Evolutionary conservation across 2,888 invertebrate species (phyloP).

Genomic region (Electrophaes corylata): DNA sequence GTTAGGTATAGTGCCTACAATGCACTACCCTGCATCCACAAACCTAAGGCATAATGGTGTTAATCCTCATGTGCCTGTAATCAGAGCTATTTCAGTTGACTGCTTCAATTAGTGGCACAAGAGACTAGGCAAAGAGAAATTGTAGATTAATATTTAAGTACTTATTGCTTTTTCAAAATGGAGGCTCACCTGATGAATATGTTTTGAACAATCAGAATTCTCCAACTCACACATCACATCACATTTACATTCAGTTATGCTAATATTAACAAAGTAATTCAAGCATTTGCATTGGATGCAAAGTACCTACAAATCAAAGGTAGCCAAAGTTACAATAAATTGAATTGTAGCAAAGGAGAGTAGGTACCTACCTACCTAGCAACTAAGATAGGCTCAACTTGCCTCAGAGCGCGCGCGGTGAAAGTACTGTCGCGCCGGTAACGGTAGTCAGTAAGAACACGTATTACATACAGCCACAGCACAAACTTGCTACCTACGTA

Average conservation of each 20-base stretch:
- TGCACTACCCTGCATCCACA: too few relatives aligned
- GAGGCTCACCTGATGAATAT: constrained; percentile 20
- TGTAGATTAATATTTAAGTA: neutral
- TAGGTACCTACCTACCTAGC: neutral
- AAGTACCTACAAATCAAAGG: neutral
- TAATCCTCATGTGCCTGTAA: too few relatives aligned
- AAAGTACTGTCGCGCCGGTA: neutral
- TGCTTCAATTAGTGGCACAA: too few relatives aligned
- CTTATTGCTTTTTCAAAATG: neutral
- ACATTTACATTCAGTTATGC: constrained; percentile 2
- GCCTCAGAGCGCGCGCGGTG: neutral
- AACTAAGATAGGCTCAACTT: neutral
- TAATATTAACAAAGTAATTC: neutral
- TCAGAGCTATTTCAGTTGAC: too few relatives aligned
- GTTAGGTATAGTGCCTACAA: too few relatives aligned
- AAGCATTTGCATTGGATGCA: neutral
- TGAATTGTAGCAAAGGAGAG: neutral
- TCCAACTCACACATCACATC: constrained; percentile 9
- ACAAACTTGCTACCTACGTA: neutral
- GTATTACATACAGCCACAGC: neutral
- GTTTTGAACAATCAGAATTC: constrained; percentile 8
- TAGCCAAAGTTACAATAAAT: neutral
- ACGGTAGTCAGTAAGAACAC: neutral
- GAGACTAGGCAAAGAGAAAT: too few relatives aligned
- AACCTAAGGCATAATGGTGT: too few relatives aligned